Conservation (phyloP, 2,113 vertebrate genomes). For the Gymnorhina tibicen region DNA sequence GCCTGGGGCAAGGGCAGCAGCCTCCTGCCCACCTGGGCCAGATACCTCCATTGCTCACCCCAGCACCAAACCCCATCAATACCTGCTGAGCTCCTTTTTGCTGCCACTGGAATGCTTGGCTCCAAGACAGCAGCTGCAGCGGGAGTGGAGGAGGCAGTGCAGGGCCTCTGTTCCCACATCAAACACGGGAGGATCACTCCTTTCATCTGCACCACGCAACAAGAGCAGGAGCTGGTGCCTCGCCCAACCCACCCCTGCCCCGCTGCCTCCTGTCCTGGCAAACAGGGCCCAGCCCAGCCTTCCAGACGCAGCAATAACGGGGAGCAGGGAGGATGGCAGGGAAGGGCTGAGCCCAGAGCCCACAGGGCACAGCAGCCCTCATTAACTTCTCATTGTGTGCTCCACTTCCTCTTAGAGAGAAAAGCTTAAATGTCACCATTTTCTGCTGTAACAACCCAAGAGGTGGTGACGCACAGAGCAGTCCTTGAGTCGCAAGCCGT, state of each 20-base stretch:
- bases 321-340: not conserved
- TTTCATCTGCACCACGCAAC: fast-evolving
- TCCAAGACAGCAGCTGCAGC: fast-evolving
- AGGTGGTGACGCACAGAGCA: not conserved
- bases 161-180: not conserved
- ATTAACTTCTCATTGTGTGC: not conserved
- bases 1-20: not conserved
- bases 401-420: not conserved
- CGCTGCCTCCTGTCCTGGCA: not conserved
- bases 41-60: not conserved
- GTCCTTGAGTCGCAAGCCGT: not conserved
- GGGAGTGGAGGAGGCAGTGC: not conserved
- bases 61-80: not conserved
- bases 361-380: not conserved
- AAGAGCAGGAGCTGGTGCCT: not conserved
- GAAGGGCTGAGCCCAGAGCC: not conserved
- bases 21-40: not conserved
- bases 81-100: not conserved
- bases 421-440: not conserved
- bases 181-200: not conserved
- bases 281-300: fast-evolving
- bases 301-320: fast-evolving
- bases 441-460: not conserved
- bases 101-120: fast-evolving
- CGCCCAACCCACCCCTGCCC: not conserved